phyloP scores from a whole-genome alignment of 2,888 invertebrate genomes.

The Ormyrus pomaceus region DNA sequence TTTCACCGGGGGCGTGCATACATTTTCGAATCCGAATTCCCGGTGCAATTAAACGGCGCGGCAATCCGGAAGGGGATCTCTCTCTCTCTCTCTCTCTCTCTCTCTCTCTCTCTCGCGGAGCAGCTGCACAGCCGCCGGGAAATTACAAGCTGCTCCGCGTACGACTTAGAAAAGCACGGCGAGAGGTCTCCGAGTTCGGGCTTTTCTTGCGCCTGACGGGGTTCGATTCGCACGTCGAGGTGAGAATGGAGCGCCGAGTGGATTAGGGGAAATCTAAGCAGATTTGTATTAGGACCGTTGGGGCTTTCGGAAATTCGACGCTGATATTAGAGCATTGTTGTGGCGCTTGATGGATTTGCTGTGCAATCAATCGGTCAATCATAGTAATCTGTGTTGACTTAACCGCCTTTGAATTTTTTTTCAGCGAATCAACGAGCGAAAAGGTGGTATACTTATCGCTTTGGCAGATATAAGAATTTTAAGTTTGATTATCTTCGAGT shows the following conservation, averaged over 20 bases:
- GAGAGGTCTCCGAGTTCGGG: slow-evolving; percentile 27
- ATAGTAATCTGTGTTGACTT: too few relatives aligned
- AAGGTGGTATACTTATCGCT: too few relatives aligned
- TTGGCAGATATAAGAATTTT: too few relatives aligned
- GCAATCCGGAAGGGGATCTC: not conserved
- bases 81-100: not conserved
- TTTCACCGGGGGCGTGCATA: slow-evolving; percentile 56
- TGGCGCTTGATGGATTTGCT: too few relatives aligned
- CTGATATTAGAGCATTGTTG: not conserved
- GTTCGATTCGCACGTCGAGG: not conserved
- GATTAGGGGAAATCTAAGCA: slow-evolving; percentile 9
- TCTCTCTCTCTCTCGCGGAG: not conserved
- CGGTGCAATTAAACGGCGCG: not conserved
- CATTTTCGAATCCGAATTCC: slow-evolving; percentile 44
- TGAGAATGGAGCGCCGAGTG: not conserved
- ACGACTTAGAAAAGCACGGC: slow-evolving; percentile 35
- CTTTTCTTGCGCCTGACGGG: slow-evolving; percentile 10
- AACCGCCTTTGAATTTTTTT: too few relatives aligned
- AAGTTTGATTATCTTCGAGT: too few relatives aligned
- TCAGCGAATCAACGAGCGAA: too few relatives aligned
- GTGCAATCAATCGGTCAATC: too few relatives aligned
- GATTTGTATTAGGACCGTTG: not conserved
- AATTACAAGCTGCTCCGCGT: slow-evolving; percentile 8
- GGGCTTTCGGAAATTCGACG: slow-evolving; percentile 21
- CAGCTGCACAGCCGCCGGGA: slow-evolving; percentile 5